phyloP scores from a whole-genome alignment of 2,113 vertebrate species.

The crab-eating macaque (Macaca fascicularis) region T2T-MFA8v1.1 NC_088378.1:147288001-147288500 shows the following conservation, averaged over 20 bases:
- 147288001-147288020: no score
- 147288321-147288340: neutral
- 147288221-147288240: no score
- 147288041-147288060: neutral
- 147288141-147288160: neutral
- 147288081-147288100: neutral
- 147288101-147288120: neutral
- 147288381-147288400: neutral
- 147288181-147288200: neutral
- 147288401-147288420: neutral
- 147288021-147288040: neutral
- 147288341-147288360: neutral
- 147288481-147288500: neutral
- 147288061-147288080: neutral
- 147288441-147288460: neutral
- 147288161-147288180: neutral
- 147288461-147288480: neutral
- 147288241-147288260: neutral
- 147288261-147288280: neutral
- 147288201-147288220: neutral
- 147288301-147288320: neutral
- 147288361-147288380: neutral
- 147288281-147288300: neutral
- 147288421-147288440: neutral
- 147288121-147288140: neutral